phyloP scores from a whole-genome alignment of 2,888 invertebrate species.

The Leucophenga montana region DNA sequence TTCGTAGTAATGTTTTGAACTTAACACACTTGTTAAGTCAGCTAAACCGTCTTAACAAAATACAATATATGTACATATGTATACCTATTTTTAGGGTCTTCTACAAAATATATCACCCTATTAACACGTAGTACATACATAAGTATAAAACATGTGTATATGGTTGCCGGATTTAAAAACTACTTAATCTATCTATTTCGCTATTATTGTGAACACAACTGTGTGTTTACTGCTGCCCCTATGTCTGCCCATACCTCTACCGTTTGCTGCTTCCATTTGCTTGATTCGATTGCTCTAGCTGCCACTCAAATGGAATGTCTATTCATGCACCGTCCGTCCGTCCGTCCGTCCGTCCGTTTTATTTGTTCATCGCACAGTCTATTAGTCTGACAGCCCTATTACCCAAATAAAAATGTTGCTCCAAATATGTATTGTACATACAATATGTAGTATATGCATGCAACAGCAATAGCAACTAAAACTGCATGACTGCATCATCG shows the following conservation, averaged over 20 bases:
- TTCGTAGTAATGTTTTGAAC: no score
- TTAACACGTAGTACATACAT: no score
- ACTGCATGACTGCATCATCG: no score
- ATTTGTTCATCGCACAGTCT: slow-evolving; percentile 4
- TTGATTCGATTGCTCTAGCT: not conserved
- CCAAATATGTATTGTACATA: not conserved
- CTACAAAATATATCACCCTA: no score
- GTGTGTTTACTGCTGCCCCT: not conserved
- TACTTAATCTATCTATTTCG: no score
- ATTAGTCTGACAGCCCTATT: slow-evolving; percentile 2
- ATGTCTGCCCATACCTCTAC: not conserved
- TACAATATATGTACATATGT: no score
- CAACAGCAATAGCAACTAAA: not conserved
- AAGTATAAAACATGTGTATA: no score
- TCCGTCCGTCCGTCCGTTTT: not conserved
- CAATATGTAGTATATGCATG: not conserved
- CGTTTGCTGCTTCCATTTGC: not conserved
- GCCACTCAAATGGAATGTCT: slow-evolving; percentile 1
- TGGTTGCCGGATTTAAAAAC: no score
- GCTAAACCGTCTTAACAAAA: no score
- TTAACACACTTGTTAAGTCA: no score
- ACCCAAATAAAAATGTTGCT: slow-evolving; percentile 5
- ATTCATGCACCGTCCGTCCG: not conserved
- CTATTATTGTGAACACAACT: no score
- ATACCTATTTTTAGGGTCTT: no score